These are phyloP conservation scores for Probosciger aterrimus DNA, from an alignment of 2,113 vertebrate genomes.

Conservation along the genomic window DNA sequence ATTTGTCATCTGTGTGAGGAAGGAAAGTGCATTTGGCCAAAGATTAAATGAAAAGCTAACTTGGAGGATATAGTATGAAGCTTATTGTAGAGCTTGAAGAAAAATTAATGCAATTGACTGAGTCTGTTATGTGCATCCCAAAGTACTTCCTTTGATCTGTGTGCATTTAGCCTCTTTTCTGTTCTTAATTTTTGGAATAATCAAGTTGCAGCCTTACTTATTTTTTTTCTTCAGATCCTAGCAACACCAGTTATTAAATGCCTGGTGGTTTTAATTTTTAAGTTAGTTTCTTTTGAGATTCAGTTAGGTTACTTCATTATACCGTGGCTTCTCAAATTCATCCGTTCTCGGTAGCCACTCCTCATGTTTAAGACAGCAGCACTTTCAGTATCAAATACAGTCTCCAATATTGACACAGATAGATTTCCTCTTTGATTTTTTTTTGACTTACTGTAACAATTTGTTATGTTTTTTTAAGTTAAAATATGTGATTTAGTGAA, in stretches of 20 bases:
- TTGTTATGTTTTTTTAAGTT: background rate
- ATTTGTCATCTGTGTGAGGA: background rate
- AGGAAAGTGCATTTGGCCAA: background rate
- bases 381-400: background rate
- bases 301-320: background rate
- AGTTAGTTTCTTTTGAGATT: background rate
- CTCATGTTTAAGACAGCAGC: background rate
- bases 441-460: background rate
- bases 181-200: background rate
- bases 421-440: background rate
- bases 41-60: background rate
- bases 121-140: background rate
- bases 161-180: background rate
- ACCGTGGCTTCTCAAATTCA: background rate
- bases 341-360: background rate
- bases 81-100: background rate
- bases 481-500: background rate
- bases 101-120: background rate
- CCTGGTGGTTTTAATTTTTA: background rate
- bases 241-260: background rate
- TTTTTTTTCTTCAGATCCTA: background rate
- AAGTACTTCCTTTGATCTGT: background rate
- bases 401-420: background rate
- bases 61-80: background rate
- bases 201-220: background rate